Evolutionary conservation across 2,113 vertebrate species (phyloP).

Genomic region (Oreochromis aureus): DNA sequence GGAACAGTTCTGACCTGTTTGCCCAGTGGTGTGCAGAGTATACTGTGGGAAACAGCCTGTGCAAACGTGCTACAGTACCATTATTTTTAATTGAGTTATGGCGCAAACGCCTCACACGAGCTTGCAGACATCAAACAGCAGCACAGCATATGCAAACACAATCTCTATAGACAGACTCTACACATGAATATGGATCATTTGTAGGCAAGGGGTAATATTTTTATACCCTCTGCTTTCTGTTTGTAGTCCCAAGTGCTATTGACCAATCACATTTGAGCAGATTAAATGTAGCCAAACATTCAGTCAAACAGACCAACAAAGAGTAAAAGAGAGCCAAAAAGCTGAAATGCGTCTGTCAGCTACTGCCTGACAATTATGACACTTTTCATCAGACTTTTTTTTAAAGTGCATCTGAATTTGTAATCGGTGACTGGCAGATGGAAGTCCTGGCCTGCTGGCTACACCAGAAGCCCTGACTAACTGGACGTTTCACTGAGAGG

Average conservation of each 20-base stretch:
- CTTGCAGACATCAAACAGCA: neutral
- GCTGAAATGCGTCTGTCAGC: neutral
- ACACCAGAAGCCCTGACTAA: neutral
- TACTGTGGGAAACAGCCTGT: neutral
- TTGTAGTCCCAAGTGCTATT: neutral
- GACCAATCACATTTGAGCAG: neutral
- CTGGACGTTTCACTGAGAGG: neutral
- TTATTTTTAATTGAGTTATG: neutral
- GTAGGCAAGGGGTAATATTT: neutral
- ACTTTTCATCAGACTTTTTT: neutral
- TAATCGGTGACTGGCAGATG: neutral
- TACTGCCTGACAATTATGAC: neutral
- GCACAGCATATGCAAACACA: neutral
- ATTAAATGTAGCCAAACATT: neutral
- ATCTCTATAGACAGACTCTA: neutral
- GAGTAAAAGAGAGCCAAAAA: neutral
- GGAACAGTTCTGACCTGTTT: slow-evolving; percentile 12
- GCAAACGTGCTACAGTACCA: neutral
- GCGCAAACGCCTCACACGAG: neutral
- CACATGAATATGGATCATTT: neutral
- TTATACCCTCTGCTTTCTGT: neutral
- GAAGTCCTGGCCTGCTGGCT: neutral
- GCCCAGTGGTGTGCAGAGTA: neutral
- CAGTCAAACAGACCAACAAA: neutral
- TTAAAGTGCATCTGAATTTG: neutral